Evolutionary conservation across 2,888 invertebrate species (phyloP).

Genomic region (Coleophora deauratella): DNA sequence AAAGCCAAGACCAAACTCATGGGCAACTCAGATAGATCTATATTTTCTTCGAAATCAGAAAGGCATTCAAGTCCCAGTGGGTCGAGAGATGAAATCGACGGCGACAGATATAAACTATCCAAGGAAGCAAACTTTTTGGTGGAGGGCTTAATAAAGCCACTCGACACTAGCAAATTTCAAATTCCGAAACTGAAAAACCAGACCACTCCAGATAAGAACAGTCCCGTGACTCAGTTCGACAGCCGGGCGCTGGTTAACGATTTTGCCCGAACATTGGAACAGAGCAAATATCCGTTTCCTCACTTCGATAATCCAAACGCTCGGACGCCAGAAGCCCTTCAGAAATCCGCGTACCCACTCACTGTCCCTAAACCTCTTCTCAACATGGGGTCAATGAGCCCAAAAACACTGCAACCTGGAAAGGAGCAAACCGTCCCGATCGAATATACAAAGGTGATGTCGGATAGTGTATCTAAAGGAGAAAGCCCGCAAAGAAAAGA

Average conservation of each 20-base stretch:
- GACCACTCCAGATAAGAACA: slow-evolving; percentile 62
- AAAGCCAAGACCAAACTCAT: slow-evolving; percentile 75
- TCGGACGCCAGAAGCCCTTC: slow-evolving; percentile 47
- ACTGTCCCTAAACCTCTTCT: slow-evolving; percentile 63
- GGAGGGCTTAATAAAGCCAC: slow-evolving; percentile 84
- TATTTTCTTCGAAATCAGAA: slow-evolving; percentile 76
- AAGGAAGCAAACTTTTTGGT: slow-evolving; percentile 78
- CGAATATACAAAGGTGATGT: slow-evolving; percentile 51
- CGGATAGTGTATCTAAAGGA: slow-evolving; percentile 53
- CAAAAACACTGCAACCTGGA: slow-evolving; percentile 45
- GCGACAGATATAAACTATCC: slow-evolving; percentile 76
- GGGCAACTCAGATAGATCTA: slow-evolving; percentile 76
- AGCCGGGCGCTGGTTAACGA: slow-evolving; percentile 61
- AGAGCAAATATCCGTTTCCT: slow-evolving; percentile 58
- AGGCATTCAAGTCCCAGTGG: slow-evolving; percentile 80
- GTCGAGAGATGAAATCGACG: slow-evolving; percentile 77
- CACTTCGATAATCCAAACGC: slow-evolving; percentile 54
- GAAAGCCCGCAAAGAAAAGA: slow-evolving; percentile 58
- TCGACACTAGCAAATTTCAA: slow-evolving; percentile 88
- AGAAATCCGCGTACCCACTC: slow-evolving; percentile 59
- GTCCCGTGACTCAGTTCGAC: slow-evolving; percentile 55
- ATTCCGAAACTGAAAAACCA: slow-evolving; percentile 83
- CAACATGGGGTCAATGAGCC: slow-evolving; percentile 60
- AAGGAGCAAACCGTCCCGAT: slow-evolving; percentile 51
- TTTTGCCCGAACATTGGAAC: slow-evolving; percentile 55